These are phyloP conservation scores for Istiophorus platypterus DNA, from an alignment of 2,113 vertebrate genomes.

Conservation along the genomic window DNA sequence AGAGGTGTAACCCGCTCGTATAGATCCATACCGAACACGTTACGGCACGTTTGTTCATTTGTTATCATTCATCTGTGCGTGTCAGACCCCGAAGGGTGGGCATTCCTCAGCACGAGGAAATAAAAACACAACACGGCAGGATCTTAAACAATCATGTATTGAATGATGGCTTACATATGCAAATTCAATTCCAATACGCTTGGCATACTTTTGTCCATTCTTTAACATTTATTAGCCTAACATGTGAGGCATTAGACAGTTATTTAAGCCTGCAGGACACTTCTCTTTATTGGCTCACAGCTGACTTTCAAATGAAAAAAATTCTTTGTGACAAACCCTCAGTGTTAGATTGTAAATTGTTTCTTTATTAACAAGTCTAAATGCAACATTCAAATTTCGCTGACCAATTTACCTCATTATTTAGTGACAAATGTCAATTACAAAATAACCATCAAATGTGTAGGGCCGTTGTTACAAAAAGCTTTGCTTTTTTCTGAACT, in stretches of 20 bases:
- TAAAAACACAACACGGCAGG: constrained; percentile 78
- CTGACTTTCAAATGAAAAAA: constrained; percentile 57
- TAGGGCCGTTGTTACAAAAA: constrained; percentile 58
- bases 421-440: constrained; percentile 79
- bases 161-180: constrained; percentile 85
- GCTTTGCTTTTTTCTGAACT: constrained; percentile 70
- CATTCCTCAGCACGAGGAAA: constrained; percentile 41
- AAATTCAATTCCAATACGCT: constrained; percentile 82
- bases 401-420: constrained; percentile 61
- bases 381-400: constrained; percentile 48
- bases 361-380: constrained; percentile 48
- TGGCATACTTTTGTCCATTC: constrained; percentile 77
- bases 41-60: background rate
- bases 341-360: constrained; percentile 46
- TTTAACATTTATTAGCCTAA: constrained; percentile 74
- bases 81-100: background rate
- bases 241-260: constrained; percentile 68
- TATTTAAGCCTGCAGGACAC: constrained; percentile 62
- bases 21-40: too few relatives aligned
- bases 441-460: constrained; percentile 59
- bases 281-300: constrained; percentile 66
- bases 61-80: constrained; percentile 2
- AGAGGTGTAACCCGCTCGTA: too few relatives aligned
- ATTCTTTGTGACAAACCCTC: constrained; percentile 55
- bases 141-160: constrained; percentile 86